Evolutionary conservation across 2,113 vertebrate species (phyloP).

Genomic region (Alligator mississippiensis): DNA sequence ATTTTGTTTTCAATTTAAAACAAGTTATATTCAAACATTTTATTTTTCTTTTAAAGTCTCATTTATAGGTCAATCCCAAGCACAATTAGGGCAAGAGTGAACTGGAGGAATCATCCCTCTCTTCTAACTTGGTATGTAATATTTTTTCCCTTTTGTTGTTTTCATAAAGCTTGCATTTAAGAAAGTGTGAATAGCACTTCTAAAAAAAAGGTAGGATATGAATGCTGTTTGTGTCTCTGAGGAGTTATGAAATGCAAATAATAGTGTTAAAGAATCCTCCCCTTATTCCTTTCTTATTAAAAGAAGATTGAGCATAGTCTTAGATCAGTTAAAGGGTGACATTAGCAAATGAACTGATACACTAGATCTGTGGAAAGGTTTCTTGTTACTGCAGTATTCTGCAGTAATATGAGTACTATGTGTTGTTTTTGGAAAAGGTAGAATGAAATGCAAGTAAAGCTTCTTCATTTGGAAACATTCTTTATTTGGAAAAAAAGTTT

Average conservation of each 20-base stretch:
- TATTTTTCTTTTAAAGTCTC: no score
- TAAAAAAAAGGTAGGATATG: background rate
- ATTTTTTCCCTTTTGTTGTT: background rate
- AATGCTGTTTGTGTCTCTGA: constrained; percentile 15
- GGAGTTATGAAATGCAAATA: constrained; percentile 43
- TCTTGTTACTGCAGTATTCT: background rate
- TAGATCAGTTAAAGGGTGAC: constrained; percentile 37
- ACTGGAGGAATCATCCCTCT: background rate
- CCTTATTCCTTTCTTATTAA: constrained; percentile 48
- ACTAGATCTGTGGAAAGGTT: background rate
- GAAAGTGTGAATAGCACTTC: background rate
- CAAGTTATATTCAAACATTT: background rate
- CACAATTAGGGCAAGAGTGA: background rate
- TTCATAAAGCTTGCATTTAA: rapidly evolving
- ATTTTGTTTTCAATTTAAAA: background rate
- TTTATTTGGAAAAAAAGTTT: background rate
- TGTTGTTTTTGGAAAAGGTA: background rate
- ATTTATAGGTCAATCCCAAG: background rate
- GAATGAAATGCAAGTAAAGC: background rate
- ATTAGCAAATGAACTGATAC: constrained; percentile 44
- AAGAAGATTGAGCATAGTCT: constrained; percentile 70
- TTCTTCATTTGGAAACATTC: background rate
- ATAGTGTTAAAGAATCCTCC: constrained; percentile 61
- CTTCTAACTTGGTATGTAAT: rapidly evolving
- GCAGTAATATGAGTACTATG: background rate